phyloP scores from a whole-genome alignment of 2,797 vertebrate genomes.

The Enteromius afrohamiltoni region DNA sequence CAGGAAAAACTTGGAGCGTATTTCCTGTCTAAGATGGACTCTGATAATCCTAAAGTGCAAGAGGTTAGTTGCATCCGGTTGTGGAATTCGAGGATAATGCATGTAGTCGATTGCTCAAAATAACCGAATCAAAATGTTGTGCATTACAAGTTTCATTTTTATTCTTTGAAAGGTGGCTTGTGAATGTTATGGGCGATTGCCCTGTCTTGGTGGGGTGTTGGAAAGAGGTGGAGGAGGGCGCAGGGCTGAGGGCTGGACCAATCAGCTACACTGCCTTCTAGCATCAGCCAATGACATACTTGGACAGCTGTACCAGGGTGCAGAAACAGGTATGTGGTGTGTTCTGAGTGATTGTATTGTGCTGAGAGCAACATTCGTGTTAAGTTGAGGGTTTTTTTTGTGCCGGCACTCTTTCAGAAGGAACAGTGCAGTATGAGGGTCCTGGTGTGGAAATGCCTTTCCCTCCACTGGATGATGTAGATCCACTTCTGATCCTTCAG shows the following conservation, averaged over 20 bases:
- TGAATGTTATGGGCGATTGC: constrained; percentile 84
- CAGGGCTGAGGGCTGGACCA: constrained; percentile 87
- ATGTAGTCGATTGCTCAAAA: not conserved
- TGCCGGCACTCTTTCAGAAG: constrained; percentile 70
- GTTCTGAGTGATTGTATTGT: not conserved
- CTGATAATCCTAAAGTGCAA: constrained; percentile 81
- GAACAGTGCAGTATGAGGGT: constrained; percentile 81
- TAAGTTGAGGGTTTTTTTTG: not conserved
- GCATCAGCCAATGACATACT: constrained; percentile 82
- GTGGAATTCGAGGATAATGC: not conserved
- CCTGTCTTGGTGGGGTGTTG: constrained; percentile 84
- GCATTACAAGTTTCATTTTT: not conserved
- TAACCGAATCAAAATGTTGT: not conserved
- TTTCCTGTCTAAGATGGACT: constrained; percentile 86
- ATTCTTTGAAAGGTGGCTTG: constrained; percentile 80
- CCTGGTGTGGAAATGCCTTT: constrained; percentile 81
- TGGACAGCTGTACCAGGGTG: constrained; percentile 81
- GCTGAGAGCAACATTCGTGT: not conserved
- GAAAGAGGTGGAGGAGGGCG: constrained; percentile 77
- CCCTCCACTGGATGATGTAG: constrained; percentile 74
- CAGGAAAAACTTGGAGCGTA: constrained; percentile 89
- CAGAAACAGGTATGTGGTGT: constrained; percentile 78
- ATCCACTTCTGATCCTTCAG: constrained; percentile 79
- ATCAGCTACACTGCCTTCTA: constrained; percentile 86
- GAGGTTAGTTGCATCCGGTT: constrained; percentile 74